Percentiles rank a stretch among this genome's conserved stretches.
These are phyloP conservation scores for Perca flavescens DNA, from an alignment of 2,113 vertebrate species.

Conservation along the genomic window DNA sequence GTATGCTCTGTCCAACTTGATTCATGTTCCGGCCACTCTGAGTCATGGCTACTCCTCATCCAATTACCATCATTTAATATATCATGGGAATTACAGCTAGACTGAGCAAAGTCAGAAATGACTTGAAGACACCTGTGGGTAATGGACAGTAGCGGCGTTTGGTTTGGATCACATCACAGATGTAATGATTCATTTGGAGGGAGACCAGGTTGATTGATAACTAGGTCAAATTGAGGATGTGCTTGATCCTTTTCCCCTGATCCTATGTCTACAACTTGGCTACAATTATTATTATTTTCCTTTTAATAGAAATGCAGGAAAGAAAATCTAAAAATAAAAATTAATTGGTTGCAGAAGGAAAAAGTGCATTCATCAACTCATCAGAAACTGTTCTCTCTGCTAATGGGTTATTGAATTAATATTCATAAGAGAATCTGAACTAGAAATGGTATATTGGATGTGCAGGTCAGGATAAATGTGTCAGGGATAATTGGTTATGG, in stretches of 20 bases:
- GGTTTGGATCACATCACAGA: slow-evolving; percentile 68
- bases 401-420: slow-evolving; percentile 57
- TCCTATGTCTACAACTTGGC: slow-evolving; percentile 39
- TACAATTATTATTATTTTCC: slow-evolving; percentile 47
- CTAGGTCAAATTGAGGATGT: slow-evolving; percentile 71
- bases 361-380: slow-evolving; percentile 35
- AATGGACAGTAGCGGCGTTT: slow-evolving; percentile 71
- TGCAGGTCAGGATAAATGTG: slow-evolving; percentile 48
- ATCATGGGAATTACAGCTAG: slow-evolving; percentile 71
- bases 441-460: slow-evolving; percentile 35
- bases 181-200: slow-evolving; percentile 68
- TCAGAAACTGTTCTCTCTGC: slow-evolving; percentile 34
- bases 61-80: slow-evolving; percentile 83
- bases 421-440: slow-evolving; percentile 57
- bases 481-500: slow-evolving; percentile 41
- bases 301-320: slow-evolving; percentile 34
- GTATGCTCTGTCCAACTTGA: slow-evolving; percentile 80
- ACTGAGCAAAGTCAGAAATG: slow-evolving; percentile 70
- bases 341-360: slow-evolving; percentile 5
- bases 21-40: slow-evolving; percentile 80
- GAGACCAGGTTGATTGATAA: slow-evolving; percentile 72
- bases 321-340: slow-evolving; percentile 11
- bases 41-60: slow-evolving; percentile 82
- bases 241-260: slow-evolving; percentile 55
- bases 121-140: slow-evolving; percentile 79